Evolutionary conservation across 2,797 vertebrate genomes (phyloP), one percentile per base, ranked within the genome.

Genomic region (Chrosomus eos): DNA sequence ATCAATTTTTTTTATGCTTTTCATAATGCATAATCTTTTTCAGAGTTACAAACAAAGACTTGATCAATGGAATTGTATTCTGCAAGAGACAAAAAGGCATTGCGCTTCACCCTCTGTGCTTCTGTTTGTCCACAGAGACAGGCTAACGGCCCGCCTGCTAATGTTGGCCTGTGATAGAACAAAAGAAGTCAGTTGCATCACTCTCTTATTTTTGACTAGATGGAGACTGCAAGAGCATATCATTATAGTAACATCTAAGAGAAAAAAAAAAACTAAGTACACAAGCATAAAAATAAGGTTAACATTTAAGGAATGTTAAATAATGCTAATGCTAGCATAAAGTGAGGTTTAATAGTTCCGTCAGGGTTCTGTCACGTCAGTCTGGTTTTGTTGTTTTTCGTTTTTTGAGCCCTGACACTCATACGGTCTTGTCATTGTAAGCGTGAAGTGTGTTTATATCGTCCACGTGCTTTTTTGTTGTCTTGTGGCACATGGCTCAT

Each of bases 41-140:
- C n/a, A 21, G 28, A 66, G 77, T 55, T 40, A 80, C 83, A 86
- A 87, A 84, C 81, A 87, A 87, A 82, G 70, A 33, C 79, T 74
- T 83, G 86, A 90, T 88, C 89, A 87, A 89, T 87, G 51, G 68
- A 55, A 87, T 19, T 60, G 48, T 66, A 48, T 84, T 89, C 78
- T 82, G 79, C 83, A 85, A 86, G 72, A 80, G 84, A 87, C 85
- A 84, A 88, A 82, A 82, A 80, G 83, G 85, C 51, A 66, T 31
- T 26, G 68, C 5, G 36, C 82, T 82, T 72, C 81, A 75, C 76
- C 43, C 86, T 85, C 86, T 67, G 38, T 31, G 40, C 81, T 85
- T 71, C 70, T 67, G 81, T 85, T 84, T 84, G 76, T 82, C 87
- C 64, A 33, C 13, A 84, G 86, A 86, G 85, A 85, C 73, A 62